Conservation (phyloP, 64 coral and sea anemone genomes). For the Porites australiensis region DNA sequence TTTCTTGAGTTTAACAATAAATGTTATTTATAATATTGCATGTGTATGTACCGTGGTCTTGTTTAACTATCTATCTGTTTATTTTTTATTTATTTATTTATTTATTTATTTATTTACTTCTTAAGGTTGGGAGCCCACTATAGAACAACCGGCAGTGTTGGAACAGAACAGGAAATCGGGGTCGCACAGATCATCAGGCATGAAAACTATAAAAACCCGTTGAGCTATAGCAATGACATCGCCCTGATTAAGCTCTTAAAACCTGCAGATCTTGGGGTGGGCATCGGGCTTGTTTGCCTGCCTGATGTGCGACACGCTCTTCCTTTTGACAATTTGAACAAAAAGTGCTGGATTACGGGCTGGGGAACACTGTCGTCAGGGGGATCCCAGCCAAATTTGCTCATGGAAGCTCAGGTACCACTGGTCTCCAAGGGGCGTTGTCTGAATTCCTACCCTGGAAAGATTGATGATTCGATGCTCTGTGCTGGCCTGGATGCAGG, state of each 20-base stretch:
- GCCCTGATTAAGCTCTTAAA: conserved; percentile 42
- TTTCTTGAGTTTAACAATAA: too few species aligned
- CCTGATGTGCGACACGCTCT: conserved; percentile 1
- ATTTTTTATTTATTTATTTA: not conserved
- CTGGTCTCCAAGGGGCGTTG: conserved; percentile 28
- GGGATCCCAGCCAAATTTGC: conserved; percentile 12
- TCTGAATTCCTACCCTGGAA: not conserved
- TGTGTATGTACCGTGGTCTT: too few species aligned
- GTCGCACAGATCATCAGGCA: conserved; percentile 44
- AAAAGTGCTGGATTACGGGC: conserved; percentile 51
- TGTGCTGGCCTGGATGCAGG: conserved; percentile 44
- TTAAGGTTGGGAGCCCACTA: conserved; percentile 51
- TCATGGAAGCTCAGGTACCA: conserved; percentile 43
- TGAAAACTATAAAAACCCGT: conserved; percentile 23
- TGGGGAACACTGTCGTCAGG: conserved; percentile 19
- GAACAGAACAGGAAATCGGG: conserved; percentile 28
- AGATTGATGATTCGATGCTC: conserved; percentile 41
- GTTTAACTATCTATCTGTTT: too few species aligned
- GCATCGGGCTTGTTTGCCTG: conserved; percentile 33
- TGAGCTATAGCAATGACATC: conserved; percentile 31
- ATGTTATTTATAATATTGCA: too few species aligned
- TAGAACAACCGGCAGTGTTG: not conserved
- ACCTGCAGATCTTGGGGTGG: conserved; percentile 32
- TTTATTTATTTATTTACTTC: too few species aligned
- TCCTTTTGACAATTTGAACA: conserved; percentile 41